Evolutionary conservation across 2,888 invertebrate species (phyloP).

Genomic region (Chalcosyrphus nemorum): DNA sequence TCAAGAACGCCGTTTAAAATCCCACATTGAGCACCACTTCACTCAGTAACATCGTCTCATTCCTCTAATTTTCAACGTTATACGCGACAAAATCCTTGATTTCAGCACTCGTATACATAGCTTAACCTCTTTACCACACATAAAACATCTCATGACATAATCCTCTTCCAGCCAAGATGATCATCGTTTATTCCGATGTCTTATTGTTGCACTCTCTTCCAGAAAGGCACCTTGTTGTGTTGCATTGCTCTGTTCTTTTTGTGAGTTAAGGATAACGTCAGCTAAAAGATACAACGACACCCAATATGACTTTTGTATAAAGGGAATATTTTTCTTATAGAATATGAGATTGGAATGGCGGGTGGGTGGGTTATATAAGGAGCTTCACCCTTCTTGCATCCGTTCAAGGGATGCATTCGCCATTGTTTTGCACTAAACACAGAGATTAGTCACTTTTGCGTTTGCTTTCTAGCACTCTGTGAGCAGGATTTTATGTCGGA

Average conservation of each 20-base stretch:
- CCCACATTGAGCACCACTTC: constrained; percentile 24
- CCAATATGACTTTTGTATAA: constrained; percentile 52
- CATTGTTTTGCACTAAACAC: constrained; percentile 50
- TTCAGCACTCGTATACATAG: constrained; percentile 37
- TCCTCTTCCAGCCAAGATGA: constrained; percentile 8
- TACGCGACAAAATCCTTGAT: constrained; percentile 34
- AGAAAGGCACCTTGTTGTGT: constrained; percentile 33
- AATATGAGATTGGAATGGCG: constrained; percentile 6
- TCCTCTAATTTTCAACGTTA: constrained; percentile 31
- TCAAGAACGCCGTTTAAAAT: not conserved
- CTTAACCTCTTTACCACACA: constrained; percentile 30
- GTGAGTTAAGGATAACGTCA: constrained; percentile 45
- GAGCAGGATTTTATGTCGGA: constrained; percentile 14
- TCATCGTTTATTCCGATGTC: constrained; percentile 2
- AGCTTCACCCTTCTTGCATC: constrained; percentile 29
- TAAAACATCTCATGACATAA: constrained; percentile 10
- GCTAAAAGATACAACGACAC: constrained; percentile 10
- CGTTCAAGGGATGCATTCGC: constrained; percentile 18
- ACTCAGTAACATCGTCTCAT: constrained; percentile 27
- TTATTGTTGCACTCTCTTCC: constrained; percentile 37
- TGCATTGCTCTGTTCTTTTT: constrained; percentile 25
- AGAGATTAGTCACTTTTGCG: constrained; percentile 62
- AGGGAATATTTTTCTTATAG: constrained; percentile 54
- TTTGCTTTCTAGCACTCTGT: not conserved
- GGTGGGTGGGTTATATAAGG: not conserved